A percentile compares a stretch with the other conserved stretches of the same genome.
Evolutionary conservation across 2,113 vertebrate species (phyloP).

Genomic region (Nothobranchius kuhntae): DNA sequence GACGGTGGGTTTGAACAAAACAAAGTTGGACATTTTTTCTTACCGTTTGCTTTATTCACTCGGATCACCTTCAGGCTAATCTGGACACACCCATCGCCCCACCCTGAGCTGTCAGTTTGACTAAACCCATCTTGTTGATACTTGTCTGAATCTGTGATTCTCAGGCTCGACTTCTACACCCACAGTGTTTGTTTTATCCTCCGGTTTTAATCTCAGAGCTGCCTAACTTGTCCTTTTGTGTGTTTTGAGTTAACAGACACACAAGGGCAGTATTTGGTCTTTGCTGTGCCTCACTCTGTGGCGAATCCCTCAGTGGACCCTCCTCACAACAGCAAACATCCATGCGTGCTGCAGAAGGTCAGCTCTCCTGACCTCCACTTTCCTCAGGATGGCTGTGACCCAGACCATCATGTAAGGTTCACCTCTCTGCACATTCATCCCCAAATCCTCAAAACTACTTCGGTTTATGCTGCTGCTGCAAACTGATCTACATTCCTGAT

Average conservation of each 20-base stretch:
- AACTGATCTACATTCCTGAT: too few relatives aligned
- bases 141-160: too few relatives aligned
- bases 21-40: too few relatives aligned
- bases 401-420: constrained; percentile 49
- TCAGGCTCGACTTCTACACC: too few relatives aligned
- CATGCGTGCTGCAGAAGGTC: constrained; percentile 50
- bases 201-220: background rate
- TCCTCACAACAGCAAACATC: constrained; percentile 9
- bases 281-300: constrained; percentile 45
- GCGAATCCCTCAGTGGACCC: constrained; percentile 22
- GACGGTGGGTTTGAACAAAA: too few relatives aligned
- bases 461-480: background rate
- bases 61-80: too few relatives aligned
- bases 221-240: background rate
- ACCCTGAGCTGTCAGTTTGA: too few relatives aligned
- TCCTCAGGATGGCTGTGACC: constrained; percentile 54
- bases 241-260: constrained; percentile 24
- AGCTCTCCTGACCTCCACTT: constrained; percentile 56
- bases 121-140: too few relatives aligned
- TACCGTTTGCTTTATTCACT: too few relatives aligned
- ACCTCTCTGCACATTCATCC: background rate
- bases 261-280: constrained; percentile 46
- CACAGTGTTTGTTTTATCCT: too few relatives aligned
- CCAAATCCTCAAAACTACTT: background rate
- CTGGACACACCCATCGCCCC: too few relatives aligned